These are phyloP conservation scores for Amblyopsis rosae DNA, from an alignment of 2,113 vertebrate species.

Conservation along the genomic window DNA sequence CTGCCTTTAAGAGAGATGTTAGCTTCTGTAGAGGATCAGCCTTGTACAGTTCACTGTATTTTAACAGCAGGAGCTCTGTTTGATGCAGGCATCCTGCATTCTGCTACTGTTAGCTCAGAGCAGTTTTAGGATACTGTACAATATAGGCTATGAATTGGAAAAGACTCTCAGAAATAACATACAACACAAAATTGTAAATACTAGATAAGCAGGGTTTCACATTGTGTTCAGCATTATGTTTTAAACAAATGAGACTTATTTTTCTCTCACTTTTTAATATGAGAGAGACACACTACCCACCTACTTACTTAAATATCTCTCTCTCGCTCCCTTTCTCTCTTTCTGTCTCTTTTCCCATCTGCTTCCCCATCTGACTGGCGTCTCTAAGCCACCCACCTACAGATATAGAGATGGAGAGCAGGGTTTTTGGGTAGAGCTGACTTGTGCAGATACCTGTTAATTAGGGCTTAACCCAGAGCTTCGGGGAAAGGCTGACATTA, in stretches of 20 bases:
- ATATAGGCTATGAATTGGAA: not conserved
- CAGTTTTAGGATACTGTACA: not conserved
- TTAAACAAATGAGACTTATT: too few species aligned
- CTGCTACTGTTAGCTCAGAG: not conserved
- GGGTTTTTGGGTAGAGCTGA: slow-evolving; percentile 25
- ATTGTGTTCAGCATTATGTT: too few species aligned
- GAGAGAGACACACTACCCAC: too few species aligned
- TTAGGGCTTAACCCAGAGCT: slow-evolving; percentile 8
- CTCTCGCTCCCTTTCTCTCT: not conserved
- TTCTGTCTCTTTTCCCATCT: not conserved
- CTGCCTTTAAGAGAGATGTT: too few species aligned
- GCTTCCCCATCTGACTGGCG: slow-evolving; percentile 10
- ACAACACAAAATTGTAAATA: too few species aligned
- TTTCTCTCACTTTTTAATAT: too few species aligned
- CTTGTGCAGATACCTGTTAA: slow-evolving; percentile 21
- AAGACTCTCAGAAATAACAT: not conserved
- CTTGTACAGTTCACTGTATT: not conserved
- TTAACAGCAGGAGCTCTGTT: slow-evolving; percentile 19
- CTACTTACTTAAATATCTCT: too few species aligned
- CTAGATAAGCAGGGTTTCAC: too few species aligned
- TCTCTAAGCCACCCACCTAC: slow-evolving; percentile 36
- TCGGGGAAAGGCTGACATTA: slow-evolving; percentile 4
- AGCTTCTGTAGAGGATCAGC: too few species aligned
- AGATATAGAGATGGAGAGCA: slow-evolving; percentile 16
- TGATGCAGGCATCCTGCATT: not conserved